Evolutionary conservation across 2,113 vertebrate genomes (phyloP).

Genomic region (Phalacrocorax carbo): DNA sequence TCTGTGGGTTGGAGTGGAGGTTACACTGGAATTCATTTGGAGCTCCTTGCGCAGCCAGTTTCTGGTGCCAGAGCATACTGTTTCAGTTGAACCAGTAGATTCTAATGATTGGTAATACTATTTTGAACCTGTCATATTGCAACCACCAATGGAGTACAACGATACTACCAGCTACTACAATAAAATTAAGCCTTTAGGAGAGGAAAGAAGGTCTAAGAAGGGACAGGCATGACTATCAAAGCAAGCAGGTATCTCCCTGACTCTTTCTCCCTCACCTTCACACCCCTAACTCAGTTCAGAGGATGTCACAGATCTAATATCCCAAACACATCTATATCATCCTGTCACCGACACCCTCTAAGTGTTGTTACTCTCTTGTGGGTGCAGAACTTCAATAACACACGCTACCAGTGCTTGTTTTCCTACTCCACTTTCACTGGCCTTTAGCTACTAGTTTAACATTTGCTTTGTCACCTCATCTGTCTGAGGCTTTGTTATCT

Average conservation of each 20-base stretch:
- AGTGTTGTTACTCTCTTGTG: not conserved
- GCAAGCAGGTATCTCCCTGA: not conserved
- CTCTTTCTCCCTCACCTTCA: not conserved
- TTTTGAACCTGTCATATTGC: not conserved
- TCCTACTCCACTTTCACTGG: not conserved
- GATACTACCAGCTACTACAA: not conserved
- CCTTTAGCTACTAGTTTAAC: not conserved
- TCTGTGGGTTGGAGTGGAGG: not conserved
- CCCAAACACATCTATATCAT: not conserved
- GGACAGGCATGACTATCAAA: not conserved
- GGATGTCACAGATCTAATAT: not conserved
- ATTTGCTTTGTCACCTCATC: not conserved
- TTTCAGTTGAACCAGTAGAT: not conserved
- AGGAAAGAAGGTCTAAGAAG: not conserved
- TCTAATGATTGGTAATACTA: not conserved
- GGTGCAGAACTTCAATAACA: not conserved
- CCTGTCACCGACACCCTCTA: too few species aligned
- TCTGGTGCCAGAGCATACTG: not conserved
- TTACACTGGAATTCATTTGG: not conserved
- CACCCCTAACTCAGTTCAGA: not conserved
- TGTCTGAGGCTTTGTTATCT: not conserved
- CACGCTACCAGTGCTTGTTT: not conserved
- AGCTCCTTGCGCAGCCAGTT: not conserved
- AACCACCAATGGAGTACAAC: not conserved
- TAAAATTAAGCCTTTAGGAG: not conserved